Evolutionary conservation across 2,888 invertebrate genomes (phyloP), one percentile per base, ranked within the genome.

Genomic region (Diarsia brunnea): DNA sequence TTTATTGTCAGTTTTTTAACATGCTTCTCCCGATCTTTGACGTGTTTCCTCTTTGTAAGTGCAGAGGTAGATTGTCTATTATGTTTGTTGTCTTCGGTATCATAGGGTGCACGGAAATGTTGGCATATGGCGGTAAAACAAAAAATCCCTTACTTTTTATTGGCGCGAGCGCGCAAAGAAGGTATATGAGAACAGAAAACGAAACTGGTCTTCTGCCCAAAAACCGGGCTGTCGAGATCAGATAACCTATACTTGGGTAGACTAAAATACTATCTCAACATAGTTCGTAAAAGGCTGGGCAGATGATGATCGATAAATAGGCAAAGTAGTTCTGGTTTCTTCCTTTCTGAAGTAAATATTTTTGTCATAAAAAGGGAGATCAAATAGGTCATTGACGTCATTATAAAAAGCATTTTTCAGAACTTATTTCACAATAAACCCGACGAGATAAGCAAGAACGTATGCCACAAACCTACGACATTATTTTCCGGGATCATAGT

Each of bases 401-500:
- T 45, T 21, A 21, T 60, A 47, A 31, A n/a, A 49, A 21, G 16
- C 31, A 51, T 14, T 63, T 60, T 72, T 63, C 16, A 21, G 31
- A 31, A 51, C 4, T 12, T 7, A 27, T 73, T 55, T 79, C 38
- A 45, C 63, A 81, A 74, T 47, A 64, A 64, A 58, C 19, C 21
- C 19, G 43, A 51, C 27, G 27, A 58, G 38, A 74, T 81, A 75
- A 63, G 3, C 38, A 51, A 45, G 5, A 38, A 16, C 27, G 16
- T 61, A 51, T 43, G 51, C n/a, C 60, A 49, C 53, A 65, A 69
- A 66, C 43, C 43, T 14, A 75, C 31, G 10, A 24, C 1, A n/a
- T 3, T 45, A n/a, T 69, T 64, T 69, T 69, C 69, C 53, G 68
- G 68, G 53, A 65, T 69, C 75, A 58, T 14, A 64, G 38, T 43